phyloP scores from a whole-genome alignment of 1,140 invertebrate genomes.

The Asbolus verrucosus region DNA sequence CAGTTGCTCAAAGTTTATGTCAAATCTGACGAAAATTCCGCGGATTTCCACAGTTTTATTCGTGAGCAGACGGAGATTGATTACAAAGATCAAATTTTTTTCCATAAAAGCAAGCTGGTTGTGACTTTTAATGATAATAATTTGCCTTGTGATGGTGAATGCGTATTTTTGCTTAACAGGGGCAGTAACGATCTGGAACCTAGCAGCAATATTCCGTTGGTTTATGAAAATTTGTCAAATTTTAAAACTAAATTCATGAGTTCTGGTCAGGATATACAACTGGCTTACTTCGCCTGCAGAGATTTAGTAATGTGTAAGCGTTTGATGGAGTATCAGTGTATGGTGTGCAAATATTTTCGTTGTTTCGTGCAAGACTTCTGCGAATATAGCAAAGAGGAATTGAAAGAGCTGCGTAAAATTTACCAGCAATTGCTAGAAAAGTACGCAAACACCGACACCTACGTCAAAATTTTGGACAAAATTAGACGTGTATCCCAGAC shows the following conservation, averaged over 20 bases:
- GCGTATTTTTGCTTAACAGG: constrained; percentile 85
- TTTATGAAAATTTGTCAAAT: constrained; percentile 84
- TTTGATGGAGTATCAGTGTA: constrained; percentile 78
- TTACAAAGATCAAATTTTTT: constrained; percentile 83
- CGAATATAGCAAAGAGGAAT: constrained; percentile 70
- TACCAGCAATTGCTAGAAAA: constrained; percentile 64
- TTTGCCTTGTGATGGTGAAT: constrained; percentile 80
- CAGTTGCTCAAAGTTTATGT: constrained; percentile 79
- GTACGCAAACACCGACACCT: constrained; percentile 63
- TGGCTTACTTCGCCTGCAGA: constrained; percentile 88
- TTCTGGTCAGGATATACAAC: constrained; percentile 82
- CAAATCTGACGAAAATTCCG: constrained; percentile 80
- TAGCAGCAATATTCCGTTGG: constrained; percentile 68
- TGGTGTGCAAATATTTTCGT: constrained; percentile 75
- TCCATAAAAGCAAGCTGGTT: constrained; percentile 76
- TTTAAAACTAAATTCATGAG: constrained; percentile 85
- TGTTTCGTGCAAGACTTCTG: constrained; percentile 75
- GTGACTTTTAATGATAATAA: constrained; percentile 73
- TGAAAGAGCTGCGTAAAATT: constrained; percentile 67
- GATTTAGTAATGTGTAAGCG: constrained; percentile 87
- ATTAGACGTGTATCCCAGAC: constrained; percentile 46
- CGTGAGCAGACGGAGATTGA: constrained; percentile 88
- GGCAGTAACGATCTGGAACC: constrained; percentile 85
- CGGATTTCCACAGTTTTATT: constrained; percentile 82
- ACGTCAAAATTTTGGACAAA: constrained; percentile 54